Evolutionary conservation across 2,113 vertebrate species (phyloP).

Genomic region (Pyxicephalus adspersus): DNA sequence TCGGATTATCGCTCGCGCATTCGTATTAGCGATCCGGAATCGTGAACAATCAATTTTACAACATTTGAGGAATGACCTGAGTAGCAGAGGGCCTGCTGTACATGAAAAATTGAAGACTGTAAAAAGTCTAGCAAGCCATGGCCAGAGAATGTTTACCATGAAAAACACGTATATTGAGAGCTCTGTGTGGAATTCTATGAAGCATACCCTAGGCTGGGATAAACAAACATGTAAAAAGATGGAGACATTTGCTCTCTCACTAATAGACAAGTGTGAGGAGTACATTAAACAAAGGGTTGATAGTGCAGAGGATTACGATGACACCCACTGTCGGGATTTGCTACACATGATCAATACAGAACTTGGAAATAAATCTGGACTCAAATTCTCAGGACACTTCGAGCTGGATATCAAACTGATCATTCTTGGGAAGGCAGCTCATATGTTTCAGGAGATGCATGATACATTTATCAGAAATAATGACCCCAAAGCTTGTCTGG

Average conservation of each 20-base stretch:
- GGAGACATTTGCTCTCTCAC: conserved; percentile 59
- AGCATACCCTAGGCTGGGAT: conserved; percentile 43
- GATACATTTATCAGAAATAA: conserved; percentile 27
- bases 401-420: conserved; percentile 51
- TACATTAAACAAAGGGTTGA: conserved; percentile 64
- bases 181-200: conserved; percentile 62
- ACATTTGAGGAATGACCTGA: conserved; percentile 67
- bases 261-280: conserved; percentile 63
- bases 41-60: conserved; percentile 57
- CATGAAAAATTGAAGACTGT: conserved; percentile 65
- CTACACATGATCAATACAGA: conserved; percentile 4
- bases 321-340: conserved; percentile 59
- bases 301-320: conserved; percentile 64
- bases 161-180: conserved; percentile 40
- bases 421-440: conserved; percentile 1
- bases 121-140: conserved; percentile 29
- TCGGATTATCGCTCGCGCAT: too few species aligned
- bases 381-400: conserved; percentile 12
- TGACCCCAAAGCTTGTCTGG: conserved; percentile 13
- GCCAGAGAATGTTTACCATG: conserved; percentile 48
- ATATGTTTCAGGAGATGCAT: conserved; percentile 38
- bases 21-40: too few species aligned
- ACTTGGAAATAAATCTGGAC: not conserved
- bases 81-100: conserved; percentile 55
- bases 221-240: conserved; percentile 62